Evolutionary conservation across 2,888 invertebrate genomes (phyloP).

Genomic region (Phalera bucephala): DNA sequence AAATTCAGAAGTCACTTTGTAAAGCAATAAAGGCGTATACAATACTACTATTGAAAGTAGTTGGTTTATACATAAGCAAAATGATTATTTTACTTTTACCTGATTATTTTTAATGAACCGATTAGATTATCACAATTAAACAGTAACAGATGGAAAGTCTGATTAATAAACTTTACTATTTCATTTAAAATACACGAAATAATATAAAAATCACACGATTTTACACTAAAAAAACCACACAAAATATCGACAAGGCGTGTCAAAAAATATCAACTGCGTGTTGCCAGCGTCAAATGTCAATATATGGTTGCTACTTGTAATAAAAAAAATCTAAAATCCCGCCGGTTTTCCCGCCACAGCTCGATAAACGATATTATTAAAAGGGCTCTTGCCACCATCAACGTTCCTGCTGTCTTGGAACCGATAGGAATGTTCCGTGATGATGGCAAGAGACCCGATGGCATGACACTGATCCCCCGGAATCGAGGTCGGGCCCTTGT

Average conservation of each 20-base stretch:
- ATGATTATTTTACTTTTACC: constrained; percentile 22
- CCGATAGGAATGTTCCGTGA: too few relatives aligned
- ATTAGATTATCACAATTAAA: constrained; percentile 6
- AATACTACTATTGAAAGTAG: constrained; percentile 3
- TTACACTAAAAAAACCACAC: constrained; percentile 8
- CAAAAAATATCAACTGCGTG: constrained; percentile 23
- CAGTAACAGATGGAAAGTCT: constrained; percentile 1
- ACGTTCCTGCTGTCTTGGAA: too few relatives aligned
- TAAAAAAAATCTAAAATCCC: too few relatives aligned
- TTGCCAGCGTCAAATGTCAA: too few relatives aligned
- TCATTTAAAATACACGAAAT: constrained; percentile 15
- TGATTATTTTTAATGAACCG: constrained; percentile 10
- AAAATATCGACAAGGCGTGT: constrained; percentile 23
- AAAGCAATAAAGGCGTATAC: background rate
- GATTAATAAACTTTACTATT: constrained; percentile 11
- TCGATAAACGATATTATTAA: too few relatives aligned
- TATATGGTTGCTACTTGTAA: too few relatives aligned
- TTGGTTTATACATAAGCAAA: constrained; percentile 14
- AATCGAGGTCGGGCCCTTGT: too few relatives aligned
- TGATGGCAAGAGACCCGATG: too few relatives aligned
- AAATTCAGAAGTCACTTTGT: background rate
- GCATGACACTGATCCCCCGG: too few relatives aligned
- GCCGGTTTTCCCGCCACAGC: too few relatives aligned
- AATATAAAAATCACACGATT: constrained; percentile 13
- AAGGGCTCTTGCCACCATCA: too few relatives aligned